Evolutionary conservation across 2,888 invertebrate genomes (phyloP).

Genomic region (Chrysolina haemoptera): DNA sequence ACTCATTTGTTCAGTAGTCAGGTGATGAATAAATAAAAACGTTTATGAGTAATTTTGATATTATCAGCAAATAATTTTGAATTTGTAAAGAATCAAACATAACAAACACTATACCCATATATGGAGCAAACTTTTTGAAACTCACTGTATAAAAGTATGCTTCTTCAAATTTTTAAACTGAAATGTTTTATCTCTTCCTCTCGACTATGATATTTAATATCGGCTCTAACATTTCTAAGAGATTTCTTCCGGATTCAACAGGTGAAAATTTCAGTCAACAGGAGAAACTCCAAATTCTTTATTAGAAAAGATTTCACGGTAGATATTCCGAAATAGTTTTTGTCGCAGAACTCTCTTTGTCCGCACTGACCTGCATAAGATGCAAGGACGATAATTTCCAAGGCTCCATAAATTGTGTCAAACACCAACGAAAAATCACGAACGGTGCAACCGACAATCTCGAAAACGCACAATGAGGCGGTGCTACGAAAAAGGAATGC

Average conservation of each 20-base stretch:
- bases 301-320: background rate
- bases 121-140: too few species aligned
- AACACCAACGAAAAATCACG: slow-evolving; percentile 56
- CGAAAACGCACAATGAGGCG: slow-evolving; percentile 61
- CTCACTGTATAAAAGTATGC: too few species aligned
- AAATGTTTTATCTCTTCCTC: too few species aligned
- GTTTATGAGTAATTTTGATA: too few species aligned
- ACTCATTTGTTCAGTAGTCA: too few species aligned
- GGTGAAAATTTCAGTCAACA: slow-evolving; percentile 1
- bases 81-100: too few species aligned
- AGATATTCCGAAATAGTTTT: slow-evolving; percentile 17
- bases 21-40: too few species aligned
- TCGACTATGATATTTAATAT: too few species aligned
- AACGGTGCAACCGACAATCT: slow-evolving; percentile 54
- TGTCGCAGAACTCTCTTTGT: slow-evolving; percentile 21
- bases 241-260: slow-evolving; percentile 4
- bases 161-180: too few species aligned
- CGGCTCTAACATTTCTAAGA: background rate
- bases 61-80: too few species aligned
- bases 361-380: slow-evolving; percentile 27
- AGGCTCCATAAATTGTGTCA: slow-evolving; percentile 37
- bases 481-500: slow-evolving; percentile 57
- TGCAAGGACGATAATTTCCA: slow-evolving; percentile 26
- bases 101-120: too few species aligned
- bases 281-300: slow-evolving; percentile 8